These are phyloP conservation scores for Conopomorpha cramerella DNA, from an alignment of 1,140 invertebrate species.

Conservation along the genomic window DNA sequence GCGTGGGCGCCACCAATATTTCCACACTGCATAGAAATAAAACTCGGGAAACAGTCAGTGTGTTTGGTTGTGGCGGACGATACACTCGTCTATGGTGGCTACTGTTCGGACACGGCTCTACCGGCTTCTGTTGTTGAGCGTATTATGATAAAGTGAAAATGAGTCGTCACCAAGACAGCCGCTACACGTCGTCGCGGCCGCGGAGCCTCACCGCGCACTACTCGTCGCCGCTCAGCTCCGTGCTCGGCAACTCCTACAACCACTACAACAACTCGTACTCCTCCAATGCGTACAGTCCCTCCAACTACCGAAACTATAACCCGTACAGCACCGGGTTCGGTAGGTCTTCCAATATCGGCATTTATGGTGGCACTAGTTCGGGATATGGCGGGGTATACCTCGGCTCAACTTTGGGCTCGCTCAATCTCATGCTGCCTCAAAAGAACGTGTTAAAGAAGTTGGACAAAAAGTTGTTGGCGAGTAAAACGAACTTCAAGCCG, in stretches of 20 bases:
- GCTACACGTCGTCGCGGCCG: constrained; percentile 35
- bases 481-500: constrained; percentile 49
- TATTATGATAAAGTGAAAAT: constrained; percentile 29
- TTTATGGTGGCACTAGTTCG: constrained; percentile 67
- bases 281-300: constrained; percentile 33
- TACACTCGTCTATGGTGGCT: too few species aligned
- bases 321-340: constrained; percentile 41
- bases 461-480: constrained; percentile 42
- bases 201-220: constrained; percentile 38
- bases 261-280: constrained; percentile 32
- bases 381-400: constrained; percentile 66
- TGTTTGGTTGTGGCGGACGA: constrained; percentile 33
- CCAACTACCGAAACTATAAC: constrained; percentile 54
- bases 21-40: constrained; percentile 36
- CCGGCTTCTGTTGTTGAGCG: too few species aligned
- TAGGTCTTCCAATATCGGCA: constrained; percentile 33
- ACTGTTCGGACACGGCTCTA: too few species aligned
- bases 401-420: constrained; percentile 45
- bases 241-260: constrained; percentile 24
- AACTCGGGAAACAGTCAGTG: constrained; percentile 37
- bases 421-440: constrained; percentile 55
- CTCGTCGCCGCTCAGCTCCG: constrained; percentile 38
- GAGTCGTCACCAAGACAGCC: constrained; percentile 49
- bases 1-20: constrained; percentile 42
- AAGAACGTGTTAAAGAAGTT: constrained; percentile 52